A percentile compares a stretch with the other conserved stretches of the same genome.
phyloP scores from a whole-genome alignment of 2,797 vertebrate genomes.

The Acanthopagrus latus region DNA sequence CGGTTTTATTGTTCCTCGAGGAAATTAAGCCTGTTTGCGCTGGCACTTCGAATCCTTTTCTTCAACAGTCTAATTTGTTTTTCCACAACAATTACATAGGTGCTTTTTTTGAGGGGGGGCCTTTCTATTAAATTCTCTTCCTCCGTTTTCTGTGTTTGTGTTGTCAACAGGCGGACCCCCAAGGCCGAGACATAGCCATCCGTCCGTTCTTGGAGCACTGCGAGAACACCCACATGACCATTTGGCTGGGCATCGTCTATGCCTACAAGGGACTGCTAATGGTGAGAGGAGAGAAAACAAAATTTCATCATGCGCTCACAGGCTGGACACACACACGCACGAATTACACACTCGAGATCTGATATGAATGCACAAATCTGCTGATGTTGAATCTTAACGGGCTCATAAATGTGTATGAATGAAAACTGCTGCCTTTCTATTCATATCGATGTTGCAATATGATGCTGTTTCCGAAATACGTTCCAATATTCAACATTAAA shows the following conservation, averaged over 20 bases:
- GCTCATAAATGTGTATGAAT: background rate
- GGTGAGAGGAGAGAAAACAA: slow-evolving; percentile 86
- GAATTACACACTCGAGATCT: slow-evolving; percentile 7
- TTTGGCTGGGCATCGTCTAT: slow-evolving; percentile 99
- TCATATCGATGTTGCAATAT: background rate
- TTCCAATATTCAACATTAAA: background rate
- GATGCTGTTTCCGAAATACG: background rate
- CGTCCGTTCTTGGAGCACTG: slow-evolving; percentile 99
- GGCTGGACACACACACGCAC: slow-evolving; percentile 3
- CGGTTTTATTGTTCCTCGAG: slow-evolving; percentile 11
- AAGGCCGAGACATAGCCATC: slow-evolving; percentile 97
- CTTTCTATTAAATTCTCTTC: slow-evolving; percentile 33
- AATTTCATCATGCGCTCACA: slow-evolving; percentile 25
- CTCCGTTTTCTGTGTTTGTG: slow-evolving; percentile 51
- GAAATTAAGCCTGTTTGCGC: background rate
- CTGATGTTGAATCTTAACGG: background rate
- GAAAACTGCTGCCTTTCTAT: background rate
- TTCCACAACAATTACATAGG: background rate
- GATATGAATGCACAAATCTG: background rate
- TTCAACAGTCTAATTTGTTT: slow-evolving; percentile 10
- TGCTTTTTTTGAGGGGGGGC: background rate
- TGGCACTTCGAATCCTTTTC: background rate
- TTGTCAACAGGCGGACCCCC: slow-evolving; percentile 93
- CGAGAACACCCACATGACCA: slow-evolving; percentile 99
- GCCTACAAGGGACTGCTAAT: slow-evolving; percentile 99